These are phyloP conservation scores for Lycodopsis pacificus DNA, from an alignment of 2,797 vertebrate genomes.

Conservation along the genomic window DNA sequence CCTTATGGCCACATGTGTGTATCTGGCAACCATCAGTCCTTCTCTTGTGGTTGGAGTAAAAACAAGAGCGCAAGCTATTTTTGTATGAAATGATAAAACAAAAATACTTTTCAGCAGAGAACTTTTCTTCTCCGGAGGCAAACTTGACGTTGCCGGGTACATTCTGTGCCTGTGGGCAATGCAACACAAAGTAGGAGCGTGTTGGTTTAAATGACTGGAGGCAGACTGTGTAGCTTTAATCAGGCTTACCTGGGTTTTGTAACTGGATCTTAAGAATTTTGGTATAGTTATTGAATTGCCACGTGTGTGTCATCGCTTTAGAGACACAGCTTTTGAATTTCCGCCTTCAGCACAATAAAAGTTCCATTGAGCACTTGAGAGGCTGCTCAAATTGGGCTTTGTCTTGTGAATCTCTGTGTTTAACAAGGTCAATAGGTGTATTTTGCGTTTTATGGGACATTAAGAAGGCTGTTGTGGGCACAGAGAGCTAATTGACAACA, in stretches of 20 bases:
- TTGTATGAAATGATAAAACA: slow-evolving; percentile 15
- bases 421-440: slow-evolving; percentile 40
- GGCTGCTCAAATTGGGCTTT: slow-evolving; percentile 20
- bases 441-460: slow-evolving; percentile 36
- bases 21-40: slow-evolving; percentile 39
- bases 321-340: slow-evolving; percentile 20
- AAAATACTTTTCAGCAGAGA: slow-evolving; percentile 15
- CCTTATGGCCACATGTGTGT: slow-evolving; percentile 46
- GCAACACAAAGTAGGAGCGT: slow-evolving; percentile 36
- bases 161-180: slow-evolving; percentile 57
- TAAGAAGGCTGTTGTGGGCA: slow-evolving; percentile 34
- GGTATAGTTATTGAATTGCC: slow-evolving; percentile 27
- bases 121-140: slow-evolving; percentile 13
- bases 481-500: slow-evolving; percentile 54
- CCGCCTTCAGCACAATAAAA: slow-evolving; percentile 23
- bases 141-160: slow-evolving; percentile 42
- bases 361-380: slow-evolving; percentile 15
- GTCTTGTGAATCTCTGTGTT: slow-evolving; percentile 21
- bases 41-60: not conserved
- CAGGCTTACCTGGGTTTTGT: slow-evolving; percentile 51
- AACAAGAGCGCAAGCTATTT: slow-evolving; percentile 5
- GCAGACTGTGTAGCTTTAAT: slow-evolving; percentile 59
- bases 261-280: slow-evolving; percentile 31
- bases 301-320: slow-evolving; percentile 3
- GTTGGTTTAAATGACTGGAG: slow-evolving; percentile 60